Evolutionary conservation across 2,797 vertebrate species (phyloP).

Genomic region (Odontamblyopus rebecca): DNA sequence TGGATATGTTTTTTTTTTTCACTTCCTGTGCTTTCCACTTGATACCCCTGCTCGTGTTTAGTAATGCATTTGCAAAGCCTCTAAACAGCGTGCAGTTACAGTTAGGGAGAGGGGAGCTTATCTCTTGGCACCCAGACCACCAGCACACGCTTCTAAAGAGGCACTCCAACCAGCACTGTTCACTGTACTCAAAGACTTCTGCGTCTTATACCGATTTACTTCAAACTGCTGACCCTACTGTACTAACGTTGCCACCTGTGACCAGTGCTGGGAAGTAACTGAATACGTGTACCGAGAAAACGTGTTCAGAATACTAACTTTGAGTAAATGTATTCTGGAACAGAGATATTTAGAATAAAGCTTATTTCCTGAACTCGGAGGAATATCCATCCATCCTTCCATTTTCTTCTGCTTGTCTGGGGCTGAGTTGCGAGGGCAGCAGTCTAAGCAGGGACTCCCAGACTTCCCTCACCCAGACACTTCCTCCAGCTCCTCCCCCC

Average conservation of each 20-base stretch:
- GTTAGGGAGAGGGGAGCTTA: background rate
- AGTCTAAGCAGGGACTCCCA: too few relatives aligned
- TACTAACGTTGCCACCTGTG: background rate
- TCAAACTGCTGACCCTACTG: background rate
- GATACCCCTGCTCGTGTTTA: background rate
- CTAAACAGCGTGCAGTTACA: background rate
- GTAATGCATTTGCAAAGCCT: background rate
- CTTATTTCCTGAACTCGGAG: too few relatives aligned
- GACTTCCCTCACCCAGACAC: too few relatives aligned
- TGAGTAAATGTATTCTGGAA: too few relatives aligned
- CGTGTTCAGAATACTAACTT: too few relatives aligned
- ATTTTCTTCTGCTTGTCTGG: too few relatives aligned
- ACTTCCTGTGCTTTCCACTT: background rate
- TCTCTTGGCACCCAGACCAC: slow-evolving; percentile 1
- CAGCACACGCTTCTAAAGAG: background rate
- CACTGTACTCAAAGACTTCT: background rate
- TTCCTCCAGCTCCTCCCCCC: too few relatives aligned
- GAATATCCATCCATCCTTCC: too few relatives aligned
- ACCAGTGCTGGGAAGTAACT: too few relatives aligned
- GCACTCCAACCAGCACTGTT: background rate
- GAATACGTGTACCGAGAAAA: too few relatives aligned
- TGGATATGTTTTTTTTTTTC: background rate
- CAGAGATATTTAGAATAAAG: too few relatives aligned
- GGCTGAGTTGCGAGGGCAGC: too few relatives aligned
- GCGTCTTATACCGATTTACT: background rate